phyloP scores from a whole-genome alignment of 2,797 vertebrate species.

The Mergus octosetaceus region DNA sequence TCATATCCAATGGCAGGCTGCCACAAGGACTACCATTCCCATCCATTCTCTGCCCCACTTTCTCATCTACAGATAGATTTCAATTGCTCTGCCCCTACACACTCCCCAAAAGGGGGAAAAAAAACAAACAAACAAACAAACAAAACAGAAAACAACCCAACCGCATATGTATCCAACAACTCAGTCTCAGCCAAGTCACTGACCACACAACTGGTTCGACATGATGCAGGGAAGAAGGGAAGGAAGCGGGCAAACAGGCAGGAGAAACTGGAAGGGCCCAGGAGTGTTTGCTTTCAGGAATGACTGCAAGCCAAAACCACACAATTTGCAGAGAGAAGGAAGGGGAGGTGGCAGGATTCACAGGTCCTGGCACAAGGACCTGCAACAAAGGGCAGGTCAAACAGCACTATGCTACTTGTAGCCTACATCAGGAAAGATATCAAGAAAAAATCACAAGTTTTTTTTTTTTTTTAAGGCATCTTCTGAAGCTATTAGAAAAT shows the following conservation, averaged over 20 bases:
- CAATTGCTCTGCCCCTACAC: background rate
- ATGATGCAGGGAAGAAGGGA: background rate
- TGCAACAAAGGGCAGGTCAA: background rate
- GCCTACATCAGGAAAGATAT: background rate
- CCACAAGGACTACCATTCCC: background rate
- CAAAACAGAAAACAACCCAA: background rate
- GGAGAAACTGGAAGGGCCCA: background rate
- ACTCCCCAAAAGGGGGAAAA: background rate
- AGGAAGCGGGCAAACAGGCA: background rate
- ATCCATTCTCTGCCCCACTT: background rate
- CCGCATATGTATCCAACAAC: background rate
- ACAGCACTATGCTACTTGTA: background rate
- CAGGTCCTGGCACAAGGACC: background rate
- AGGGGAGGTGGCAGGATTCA: background rate
- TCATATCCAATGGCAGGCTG: background rate
- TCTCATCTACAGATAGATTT: background rate
- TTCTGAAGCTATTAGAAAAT: background rate
- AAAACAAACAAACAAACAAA: too few species aligned
- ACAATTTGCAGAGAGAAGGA: background rate
- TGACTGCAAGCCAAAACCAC: background rate
- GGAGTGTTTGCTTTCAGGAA: background rate
- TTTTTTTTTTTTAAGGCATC: background rate
- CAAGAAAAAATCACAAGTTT: background rate
- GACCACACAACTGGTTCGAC: background rate
- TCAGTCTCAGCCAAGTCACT: background rate